These are phyloP conservation scores for Chaetops frenatus DNA, from an alignment of 2,113 vertebrate species.

Conservation along the genomic window DNA sequence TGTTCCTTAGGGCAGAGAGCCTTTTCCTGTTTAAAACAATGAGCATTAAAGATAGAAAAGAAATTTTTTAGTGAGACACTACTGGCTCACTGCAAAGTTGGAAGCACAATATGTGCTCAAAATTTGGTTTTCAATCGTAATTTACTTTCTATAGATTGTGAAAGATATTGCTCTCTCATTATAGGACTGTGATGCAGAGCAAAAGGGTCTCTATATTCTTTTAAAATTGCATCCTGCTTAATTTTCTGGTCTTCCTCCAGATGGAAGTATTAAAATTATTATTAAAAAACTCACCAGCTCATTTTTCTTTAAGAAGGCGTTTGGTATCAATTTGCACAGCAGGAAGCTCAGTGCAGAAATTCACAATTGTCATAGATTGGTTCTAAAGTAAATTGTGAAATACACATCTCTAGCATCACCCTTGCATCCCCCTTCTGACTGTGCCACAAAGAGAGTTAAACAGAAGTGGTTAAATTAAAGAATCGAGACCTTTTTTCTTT, in stretches of 20 bases:
- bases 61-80: not conserved
- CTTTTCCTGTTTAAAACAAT: not conserved
- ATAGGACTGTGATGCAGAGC: not conserved
- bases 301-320: constrained; percentile 14
- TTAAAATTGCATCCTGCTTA: constrained; percentile 34
- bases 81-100: not conserved
- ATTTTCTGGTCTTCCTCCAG: constrained; percentile 10
- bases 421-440: not conserved
- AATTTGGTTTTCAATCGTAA: constrained; percentile 31
- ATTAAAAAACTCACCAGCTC: not conserved
- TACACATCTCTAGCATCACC: not conserved
- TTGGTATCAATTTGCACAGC: constrained; percentile 32
- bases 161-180: constrained; percentile 17
- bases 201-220: not conserved
- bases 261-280: constrained; percentile 26
- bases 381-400: not conserved
- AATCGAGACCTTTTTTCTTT: not conserved
- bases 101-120: not conserved
- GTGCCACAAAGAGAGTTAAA: not conserved
- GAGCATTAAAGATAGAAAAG: not conserved
- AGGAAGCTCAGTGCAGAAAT: not conserved
- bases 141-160: constrained; percentile 38
- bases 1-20: not conserved
- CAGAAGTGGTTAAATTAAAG: not conserved
- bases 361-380: not conserved